Base-by-base conservation (phyloP, 37 sponge, comb jelly and placozoan genomes). In the Crambe crambe region DNA sequence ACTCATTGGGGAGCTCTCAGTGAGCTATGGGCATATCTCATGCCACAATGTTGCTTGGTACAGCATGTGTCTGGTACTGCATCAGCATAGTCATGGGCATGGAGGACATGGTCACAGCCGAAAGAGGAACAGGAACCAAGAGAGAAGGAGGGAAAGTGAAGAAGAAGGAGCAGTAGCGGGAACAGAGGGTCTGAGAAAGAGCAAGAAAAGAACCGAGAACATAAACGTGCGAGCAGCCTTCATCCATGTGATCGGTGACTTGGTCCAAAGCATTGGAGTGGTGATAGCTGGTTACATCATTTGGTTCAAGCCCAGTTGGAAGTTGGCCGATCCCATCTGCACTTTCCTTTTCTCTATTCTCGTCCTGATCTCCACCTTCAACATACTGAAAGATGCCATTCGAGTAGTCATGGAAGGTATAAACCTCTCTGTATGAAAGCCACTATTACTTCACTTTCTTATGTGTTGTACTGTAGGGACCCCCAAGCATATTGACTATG, bases 341-440 rank as follows among this genome's bases (percentile, higher is more conserved):
- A 98, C 99, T 2, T 94, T 98, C 59, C 43, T 79, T 8, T 79
- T 79, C 79, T 79, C 56, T 44, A 32, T 79, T 6, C 56, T 79
- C 12, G 79, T 79, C 1, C 56, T 79, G 37, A 29, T 79, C 35
- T 97, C 99, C 4, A 98, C 99, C 18, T 51, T 96, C 64, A 92
- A 85, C 47, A 80, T 98, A 18, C 59, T 98, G 37, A 91, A 89
- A 42, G 99, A 98, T 88, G 94, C 95, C 18, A 72, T 98, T 40
- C 70, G 83, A 23, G 97, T 98, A 9, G 83, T 98, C 15, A 98
- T 98, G 99, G 99, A 98, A 92, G 99, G 99, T 98, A 56, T 20
- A n/a, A n/a, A n/a, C n/a, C n/a, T n/a, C n/a, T n/a, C n/a, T n/a
- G n/a, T n/a, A n/a, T n/a, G n/a, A n/a, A n/a, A 62, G 26, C 6